These are phyloP conservation scores for Drosophila pseudoananassae DNA, from an alignment of 1,140 invertebrate genomes.

Conservation along the genomic window DNA sequence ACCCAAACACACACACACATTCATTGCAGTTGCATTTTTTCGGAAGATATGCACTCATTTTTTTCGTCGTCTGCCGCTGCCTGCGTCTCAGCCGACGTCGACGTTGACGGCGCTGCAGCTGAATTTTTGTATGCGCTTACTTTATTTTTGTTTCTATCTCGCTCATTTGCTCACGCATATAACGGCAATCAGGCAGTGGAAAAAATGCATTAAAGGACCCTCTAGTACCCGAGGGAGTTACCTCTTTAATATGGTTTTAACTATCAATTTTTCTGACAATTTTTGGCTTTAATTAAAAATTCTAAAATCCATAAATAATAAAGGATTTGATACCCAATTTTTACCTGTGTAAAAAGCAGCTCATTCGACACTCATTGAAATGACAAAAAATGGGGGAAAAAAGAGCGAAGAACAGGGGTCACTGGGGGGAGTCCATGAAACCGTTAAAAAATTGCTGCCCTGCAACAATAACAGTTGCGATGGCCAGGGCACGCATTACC, in stretches of 20 bases:
- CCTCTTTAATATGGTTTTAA: too few species aligned
- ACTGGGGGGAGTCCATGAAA: slow-evolving; percentile 31
- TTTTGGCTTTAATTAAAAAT: too few species aligned
- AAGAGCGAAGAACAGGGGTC: slow-evolving; percentile 15
- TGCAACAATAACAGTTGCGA: slow-evolving; percentile 61
- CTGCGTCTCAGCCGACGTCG: slow-evolving; percentile 32
- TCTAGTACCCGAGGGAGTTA: neutral
- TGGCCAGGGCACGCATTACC: slow-evolving; percentile 77
- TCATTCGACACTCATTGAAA: slow-evolving; percentile 71
- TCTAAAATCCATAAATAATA: too few species aligned
- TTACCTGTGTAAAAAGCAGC: slow-evolving; percentile 4
- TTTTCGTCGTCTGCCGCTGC: slow-evolving; percentile 43
- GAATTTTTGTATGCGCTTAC: slow-evolving; percentile 55
- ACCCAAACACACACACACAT: slow-evolving; percentile 31
- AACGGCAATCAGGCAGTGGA: slow-evolving; percentile 59
- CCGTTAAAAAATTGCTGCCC: slow-evolving; percentile 70
- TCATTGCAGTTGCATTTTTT: slow-evolving; percentile 78
- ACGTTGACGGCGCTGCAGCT: slow-evolving; percentile 23
- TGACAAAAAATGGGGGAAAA: slow-evolving; percentile 70
- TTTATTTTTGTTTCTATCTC: slow-evolving; percentile 75
- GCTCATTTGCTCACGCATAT: slow-evolving; percentile 76
- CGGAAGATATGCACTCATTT: slow-evolving; percentile 82
- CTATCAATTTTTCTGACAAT: too few species aligned
- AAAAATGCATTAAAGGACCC: slow-evolving; percentile 27
- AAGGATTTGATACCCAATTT: slow-evolving; percentile 2